Evolutionary conservation across 2,113 vertebrate genomes (phyloP).

Genomic region (Felis catus): F.catus_Fca126_mat1.0 CM031420.1:131631001-131631500

Average conservation of each 20-base stretch:
- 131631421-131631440: neutral
- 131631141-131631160: constrained; percentile 7
- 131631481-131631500: neutral
- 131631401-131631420: neutral
- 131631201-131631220: neutral
- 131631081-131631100: neutral
- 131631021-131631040: neutral
- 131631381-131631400: neutral
- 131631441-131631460: neutral
- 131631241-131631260: neutral
- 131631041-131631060: neutral
- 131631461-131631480: neutral
- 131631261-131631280: neutral
- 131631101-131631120: neutral
- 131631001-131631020: neutral
- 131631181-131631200: neutral
- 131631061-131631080: neutral
- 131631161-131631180: neutral
- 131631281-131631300: neutral
- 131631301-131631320: neutral
- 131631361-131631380: neutral
- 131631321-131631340: too few relatives aligned
- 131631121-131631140: neutral
- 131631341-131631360: too few relatives aligned
- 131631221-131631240: neutral